Percentiles rank a stretch among this genome's conserved stretches.
These are phyloP conservation scores for Seira ritae DNA, from an alignment of 2,888 invertebrate genomes.

Conservation along the genomic window DNA sequence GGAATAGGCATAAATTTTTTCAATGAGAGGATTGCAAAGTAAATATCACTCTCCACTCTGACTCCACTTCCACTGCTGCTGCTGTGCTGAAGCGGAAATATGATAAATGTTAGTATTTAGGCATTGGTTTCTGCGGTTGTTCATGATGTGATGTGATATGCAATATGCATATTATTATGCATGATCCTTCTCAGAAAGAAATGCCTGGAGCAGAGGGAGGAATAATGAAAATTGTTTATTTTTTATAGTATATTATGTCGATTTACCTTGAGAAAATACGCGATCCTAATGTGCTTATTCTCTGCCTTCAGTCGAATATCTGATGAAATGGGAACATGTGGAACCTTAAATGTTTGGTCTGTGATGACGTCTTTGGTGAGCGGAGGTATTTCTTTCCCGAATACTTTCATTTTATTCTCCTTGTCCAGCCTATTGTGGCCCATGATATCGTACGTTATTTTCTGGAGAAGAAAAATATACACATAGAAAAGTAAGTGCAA, in stretches of 20 bases:
- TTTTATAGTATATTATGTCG: too few relatives aligned
- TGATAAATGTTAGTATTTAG: too few relatives aligned
- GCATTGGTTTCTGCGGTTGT: too few relatives aligned
- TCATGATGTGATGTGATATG: too few relatives aligned
- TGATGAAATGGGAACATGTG: conserved; percentile 45
- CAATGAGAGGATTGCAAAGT: neutral
- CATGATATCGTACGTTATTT: conserved; percentile 59
- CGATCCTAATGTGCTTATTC: conserved; percentile 49
- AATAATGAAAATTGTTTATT: too few relatives aligned
- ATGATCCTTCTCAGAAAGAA: too few relatives aligned
- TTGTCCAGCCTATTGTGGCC: conserved; percentile 50
- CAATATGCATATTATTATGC: too few relatives aligned
- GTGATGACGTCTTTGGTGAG: conserved; percentile 33
- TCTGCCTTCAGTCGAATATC: conserved; percentile 50
- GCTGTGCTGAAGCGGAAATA: too few relatives aligned
- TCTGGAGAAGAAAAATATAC: conserved; percentile 28
- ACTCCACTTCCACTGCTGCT: too few relatives aligned
- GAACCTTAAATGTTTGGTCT: conserved; percentile 53
- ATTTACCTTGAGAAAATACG: conserved; percentile 58
- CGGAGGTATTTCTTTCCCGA: conserved; percentile 50
- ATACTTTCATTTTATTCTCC: conserved; percentile 58
- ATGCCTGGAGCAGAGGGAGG: too few relatives aligned
- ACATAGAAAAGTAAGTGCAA: neutral
- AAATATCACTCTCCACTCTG: too few relatives aligned
- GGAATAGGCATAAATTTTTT: conserved; percentile 15